Conservation (phyloP, 2,797 vertebrate genomes). For the Scleropages formosus region DNA sequence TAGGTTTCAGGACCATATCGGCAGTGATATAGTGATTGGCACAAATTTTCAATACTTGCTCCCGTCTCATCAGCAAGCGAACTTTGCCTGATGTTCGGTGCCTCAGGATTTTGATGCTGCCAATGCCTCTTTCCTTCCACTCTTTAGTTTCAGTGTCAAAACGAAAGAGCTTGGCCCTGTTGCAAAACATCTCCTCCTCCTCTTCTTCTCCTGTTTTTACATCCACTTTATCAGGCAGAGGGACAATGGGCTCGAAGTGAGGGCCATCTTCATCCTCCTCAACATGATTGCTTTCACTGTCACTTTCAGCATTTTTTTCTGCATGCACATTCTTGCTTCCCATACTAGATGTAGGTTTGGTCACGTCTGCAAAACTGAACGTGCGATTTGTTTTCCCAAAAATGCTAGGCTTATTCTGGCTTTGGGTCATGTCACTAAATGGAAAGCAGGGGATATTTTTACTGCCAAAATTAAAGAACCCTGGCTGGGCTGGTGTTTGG, state of each 20-base stretch:
- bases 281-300: slow-evolving; percentile 80
- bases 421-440: slow-evolving; percentile 67
- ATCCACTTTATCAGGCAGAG: slow-evolving; percentile 94
- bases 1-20: slow-evolving; percentile 89
- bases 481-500: slow-evolving; percentile 60
- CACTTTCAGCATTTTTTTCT: slow-evolving; percentile 73
- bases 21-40: slow-evolving; percentile 95
- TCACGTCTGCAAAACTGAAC: slow-evolving; percentile 70
- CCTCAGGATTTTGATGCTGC: slow-evolving; percentile 91
- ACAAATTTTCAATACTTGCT: slow-evolving; percentile 96
- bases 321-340: slow-evolving; percentile 56
- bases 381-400: slow-evolving; percentile 74
- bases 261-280: slow-evolving; percentile 96
- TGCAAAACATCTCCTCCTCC: slow-evolving; percentile 94
- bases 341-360: slow-evolving; percentile 64
- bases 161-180: slow-evolving; percentile 89
- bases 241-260: slow-evolving; percentile 97
- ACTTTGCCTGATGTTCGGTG: slow-evolving; percentile 90
- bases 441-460: slow-evolving; percentile 70
- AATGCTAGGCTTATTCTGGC: slow-evolving; percentile 52
- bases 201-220: slow-evolving; percentile 98
- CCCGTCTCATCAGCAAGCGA: slow-evolving; percentile 92
- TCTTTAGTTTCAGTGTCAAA: slow-evolving; percentile 92
- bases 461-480: slow-evolving; percentile 78
- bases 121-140: slow-evolving; percentile 96